Evolutionary conservation across 2,797 vertebrate genomes (phyloP).

Genomic region (Acanthurus leucopareius): DNA sequence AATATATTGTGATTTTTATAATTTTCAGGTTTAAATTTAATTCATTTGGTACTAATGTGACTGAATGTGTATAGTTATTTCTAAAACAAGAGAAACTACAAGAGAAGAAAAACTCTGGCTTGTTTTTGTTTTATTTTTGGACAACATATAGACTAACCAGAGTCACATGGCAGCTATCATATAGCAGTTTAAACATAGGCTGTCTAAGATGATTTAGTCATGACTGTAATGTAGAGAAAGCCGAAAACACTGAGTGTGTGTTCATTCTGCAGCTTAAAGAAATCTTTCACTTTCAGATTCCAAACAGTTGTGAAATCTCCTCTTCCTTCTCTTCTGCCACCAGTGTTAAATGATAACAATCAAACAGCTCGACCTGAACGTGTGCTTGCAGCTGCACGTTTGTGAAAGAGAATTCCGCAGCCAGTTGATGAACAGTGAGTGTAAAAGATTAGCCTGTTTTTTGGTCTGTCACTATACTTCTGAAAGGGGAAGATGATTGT

Average conservation of each 20-base stretch:
- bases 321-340: neutral
- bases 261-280: neutral
- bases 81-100: neutral
- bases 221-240: neutral
- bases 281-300: constrained; percentile 36
- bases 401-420: neutral
- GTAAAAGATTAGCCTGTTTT: constrained; percentile 6
- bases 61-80: neutral
- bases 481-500: constrained; percentile 1
- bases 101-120: neutral
- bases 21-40: neutral
- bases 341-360: neutral
- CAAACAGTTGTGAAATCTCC: constrained; percentile 20
- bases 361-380: constrained; percentile 10
- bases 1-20: no score
- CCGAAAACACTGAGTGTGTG: neutral
- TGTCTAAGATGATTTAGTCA: neutral
- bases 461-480: neutral
- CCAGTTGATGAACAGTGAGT: neutral
- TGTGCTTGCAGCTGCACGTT: neutral
- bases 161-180: neutral
- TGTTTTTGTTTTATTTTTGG: no score
- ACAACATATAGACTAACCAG: neutral
- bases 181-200: neutral
- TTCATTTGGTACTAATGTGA: neutral